Percentiles rank a stretch among this genome's conserved stretches.
These are phyloP conservation scores for Thaleichthys pacificus DNA, from an alignment of 2,797 vertebrate genomes.

Conservation along the genomic window DNA sequence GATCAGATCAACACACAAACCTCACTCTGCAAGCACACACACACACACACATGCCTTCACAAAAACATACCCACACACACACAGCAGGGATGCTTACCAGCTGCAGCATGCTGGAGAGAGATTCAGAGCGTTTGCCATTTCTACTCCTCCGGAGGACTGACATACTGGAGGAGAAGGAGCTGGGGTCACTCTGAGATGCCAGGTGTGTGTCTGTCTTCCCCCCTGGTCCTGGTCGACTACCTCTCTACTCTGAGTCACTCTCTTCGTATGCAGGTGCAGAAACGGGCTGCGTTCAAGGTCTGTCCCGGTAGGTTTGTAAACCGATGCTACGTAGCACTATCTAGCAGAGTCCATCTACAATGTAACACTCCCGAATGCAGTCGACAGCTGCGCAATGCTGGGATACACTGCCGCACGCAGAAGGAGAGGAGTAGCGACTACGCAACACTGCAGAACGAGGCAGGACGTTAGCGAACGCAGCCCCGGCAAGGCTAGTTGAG, in stretches of 20 bases:
- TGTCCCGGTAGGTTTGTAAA: neutral
- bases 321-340: neutral
- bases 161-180: constrained; percentile 61
- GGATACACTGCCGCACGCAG: neutral
- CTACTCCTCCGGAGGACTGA: constrained; percentile 77
- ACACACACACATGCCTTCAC: neutral
- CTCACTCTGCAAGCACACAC: neutral
- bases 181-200: constrained; percentile 41
- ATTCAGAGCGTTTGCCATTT: constrained; percentile 71
- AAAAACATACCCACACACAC: neutral
- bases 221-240: constrained; percentile 5
- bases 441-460: neutral
- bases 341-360: neutral
- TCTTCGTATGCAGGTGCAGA: neutral
- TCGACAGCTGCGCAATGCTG: neutral
- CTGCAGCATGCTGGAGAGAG: constrained; percentile 76
- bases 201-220: constrained; percentile 12
- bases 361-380: neutral
- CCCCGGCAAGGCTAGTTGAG: constrained; percentile 30
- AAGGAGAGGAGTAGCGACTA: neutral
- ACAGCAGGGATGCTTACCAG: constrained; percentile 65
- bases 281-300: neutral
- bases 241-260: neutral
- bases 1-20: too few relatives aligned
- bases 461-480: constrained; percentile 34